Evolutionary conservation across 2,113 vertebrate genomes (phyloP).

Genomic region (Lamprologus tigripictilis): DNA sequence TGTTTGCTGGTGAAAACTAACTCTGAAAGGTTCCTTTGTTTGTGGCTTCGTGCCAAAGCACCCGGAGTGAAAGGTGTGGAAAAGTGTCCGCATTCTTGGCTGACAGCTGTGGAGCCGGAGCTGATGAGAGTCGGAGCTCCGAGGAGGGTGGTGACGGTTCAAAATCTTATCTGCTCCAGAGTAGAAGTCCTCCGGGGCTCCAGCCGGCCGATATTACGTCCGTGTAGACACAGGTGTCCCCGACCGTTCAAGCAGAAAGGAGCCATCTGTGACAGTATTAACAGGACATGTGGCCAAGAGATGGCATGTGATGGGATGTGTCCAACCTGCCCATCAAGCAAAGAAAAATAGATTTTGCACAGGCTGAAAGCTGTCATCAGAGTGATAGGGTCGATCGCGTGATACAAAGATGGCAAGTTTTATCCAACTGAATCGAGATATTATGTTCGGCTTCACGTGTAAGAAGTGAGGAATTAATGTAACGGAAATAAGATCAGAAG

Average conservation of each 20-base stretch:
- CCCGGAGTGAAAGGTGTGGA: conserved; percentile 51
- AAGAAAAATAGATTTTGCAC: background rate
- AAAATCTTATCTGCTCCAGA: conserved; percentile 37
- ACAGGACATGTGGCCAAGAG: conserved; percentile 3
- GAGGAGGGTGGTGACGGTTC: background rate
- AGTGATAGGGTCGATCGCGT: background rate
- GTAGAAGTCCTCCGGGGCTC: conserved; percentile 18
- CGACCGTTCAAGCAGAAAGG: background rate
- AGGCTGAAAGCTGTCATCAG: background rate
- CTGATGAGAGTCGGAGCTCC: conserved; percentile 20
- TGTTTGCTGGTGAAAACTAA: conserved; percentile 32
- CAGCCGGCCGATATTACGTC: background rate
- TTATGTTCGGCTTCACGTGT: background rate
- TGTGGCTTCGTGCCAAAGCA: background rate
- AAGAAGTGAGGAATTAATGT: background rate
- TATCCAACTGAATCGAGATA: background rate
- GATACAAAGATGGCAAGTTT: background rate
- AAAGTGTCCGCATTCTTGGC: conserved; percentile 34
- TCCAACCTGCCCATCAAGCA: background rate
- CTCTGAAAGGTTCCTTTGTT: conserved; percentile 40
- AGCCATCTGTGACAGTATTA: conserved; percentile 15
- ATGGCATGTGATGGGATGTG: background rate
- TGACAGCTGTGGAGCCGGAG: conserved; percentile 44
- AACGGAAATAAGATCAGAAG: background rate
- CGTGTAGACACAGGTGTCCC: background rate